Conservation (phyloP, 2,888 invertebrate genomes). For the Polydrusus tereticollis region DNA sequence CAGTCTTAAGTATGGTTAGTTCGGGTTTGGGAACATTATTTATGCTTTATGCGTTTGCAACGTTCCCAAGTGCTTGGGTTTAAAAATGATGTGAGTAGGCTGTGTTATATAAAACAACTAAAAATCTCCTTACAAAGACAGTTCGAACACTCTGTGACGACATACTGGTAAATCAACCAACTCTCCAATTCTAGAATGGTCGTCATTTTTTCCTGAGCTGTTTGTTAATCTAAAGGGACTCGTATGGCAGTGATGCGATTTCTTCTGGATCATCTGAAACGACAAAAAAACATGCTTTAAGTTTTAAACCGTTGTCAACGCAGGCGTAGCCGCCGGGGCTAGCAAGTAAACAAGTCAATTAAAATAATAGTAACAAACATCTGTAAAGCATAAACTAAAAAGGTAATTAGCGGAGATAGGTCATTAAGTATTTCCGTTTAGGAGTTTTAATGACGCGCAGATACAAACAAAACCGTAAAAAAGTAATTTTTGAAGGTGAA, state of each 20-base stretch:
- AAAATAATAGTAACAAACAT: not conserved
- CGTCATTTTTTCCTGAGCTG: conserved; percentile 53
- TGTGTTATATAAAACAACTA: not conserved
- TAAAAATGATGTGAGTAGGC: too few relatives aligned
- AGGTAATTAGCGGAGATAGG: conserved; percentile 4
- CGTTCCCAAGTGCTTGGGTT: too few relatives aligned
- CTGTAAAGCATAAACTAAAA: not conserved
- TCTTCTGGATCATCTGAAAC: conserved; percentile 27
- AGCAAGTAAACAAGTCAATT: not conserved
- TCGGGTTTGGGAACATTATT: too few relatives aligned
- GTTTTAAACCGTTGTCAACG: too few relatives aligned
- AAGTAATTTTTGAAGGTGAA: not conserved
- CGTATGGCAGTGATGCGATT: conserved; percentile 21
- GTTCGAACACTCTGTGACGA: conserved; percentile 76
- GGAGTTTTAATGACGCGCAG: conserved; percentile 4
- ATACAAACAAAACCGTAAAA: conserved; percentile 15
- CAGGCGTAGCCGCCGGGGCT: too few relatives aligned
- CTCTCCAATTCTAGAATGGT: conserved; percentile 77
- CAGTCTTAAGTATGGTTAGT: too few relatives aligned
- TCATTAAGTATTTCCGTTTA: conserved; percentile 28
- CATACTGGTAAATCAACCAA: conserved; percentile 79
- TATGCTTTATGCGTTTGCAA: too few relatives aligned
- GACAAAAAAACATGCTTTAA: conserved; percentile 1
- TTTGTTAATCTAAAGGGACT: not conserved
- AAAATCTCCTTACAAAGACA: conserved; percentile 73